These are phyloP conservation scores for Toxotes lorentzi DNA, from an alignment of 2,797 vertebrate species.

Conservation along the genomic window DNA sequence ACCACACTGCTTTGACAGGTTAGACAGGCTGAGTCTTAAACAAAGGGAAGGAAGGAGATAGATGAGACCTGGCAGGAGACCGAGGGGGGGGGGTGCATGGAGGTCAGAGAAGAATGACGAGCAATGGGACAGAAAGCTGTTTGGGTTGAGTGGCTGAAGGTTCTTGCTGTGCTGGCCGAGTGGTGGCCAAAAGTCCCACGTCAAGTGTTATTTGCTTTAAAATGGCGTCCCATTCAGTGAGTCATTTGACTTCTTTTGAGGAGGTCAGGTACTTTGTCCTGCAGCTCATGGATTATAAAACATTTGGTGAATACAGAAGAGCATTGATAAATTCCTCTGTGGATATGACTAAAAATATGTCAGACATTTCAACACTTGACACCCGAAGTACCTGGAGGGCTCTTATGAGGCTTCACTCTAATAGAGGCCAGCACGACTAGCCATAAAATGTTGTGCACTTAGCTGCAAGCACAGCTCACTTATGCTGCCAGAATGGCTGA, in stretches of 20 bases:
- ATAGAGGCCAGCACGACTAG: neutral
- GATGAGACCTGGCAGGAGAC: slow-evolving; percentile 15
- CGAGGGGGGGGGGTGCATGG: neutral
- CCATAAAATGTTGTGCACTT: neutral
- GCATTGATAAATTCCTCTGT: neutral
- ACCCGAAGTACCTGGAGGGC: slow-evolving; percentile 14
- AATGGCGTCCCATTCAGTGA: slow-evolving; percentile 19
- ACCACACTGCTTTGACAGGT: slow-evolving; percentile 37
- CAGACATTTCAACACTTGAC: slow-evolving; percentile 15
- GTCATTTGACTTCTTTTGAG: slow-evolving; percentile 11
- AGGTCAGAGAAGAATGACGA: neutral
- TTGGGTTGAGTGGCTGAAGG: slow-evolving; percentile 14
- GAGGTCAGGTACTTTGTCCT: slow-evolving; percentile 43
- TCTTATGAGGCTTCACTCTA: neutral
- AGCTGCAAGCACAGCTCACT: neutral
- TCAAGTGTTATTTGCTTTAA: slow-evolving; percentile 30
- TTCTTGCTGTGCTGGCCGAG: slow-evolving; percentile 31
- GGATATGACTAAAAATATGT: slow-evolving; percentile 9
- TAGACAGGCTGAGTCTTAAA: slow-evolving; percentile 21
- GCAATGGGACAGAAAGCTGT: slow-evolving; percentile 6
- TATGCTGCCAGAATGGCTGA: slow-evolving; percentile 6
- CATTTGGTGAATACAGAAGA: slow-evolving; percentile 6
- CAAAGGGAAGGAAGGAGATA: slow-evolving; percentile 38
- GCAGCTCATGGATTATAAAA: neutral
- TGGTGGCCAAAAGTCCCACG: neutral